Conservation (phyloP, 2,888 invertebrate species). For the Perithous albicinctus region DNA sequence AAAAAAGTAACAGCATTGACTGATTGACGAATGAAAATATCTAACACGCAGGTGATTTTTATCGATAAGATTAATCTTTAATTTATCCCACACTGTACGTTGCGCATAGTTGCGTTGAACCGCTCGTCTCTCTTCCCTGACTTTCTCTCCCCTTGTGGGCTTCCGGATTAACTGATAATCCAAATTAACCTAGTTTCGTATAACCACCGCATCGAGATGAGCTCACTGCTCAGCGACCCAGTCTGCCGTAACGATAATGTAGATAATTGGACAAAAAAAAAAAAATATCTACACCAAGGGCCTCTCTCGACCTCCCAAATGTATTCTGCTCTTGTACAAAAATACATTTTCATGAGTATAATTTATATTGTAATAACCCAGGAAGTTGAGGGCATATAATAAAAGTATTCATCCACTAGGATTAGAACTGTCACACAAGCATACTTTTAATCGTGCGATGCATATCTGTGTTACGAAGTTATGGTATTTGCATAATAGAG, state of each 20-base stretch:
- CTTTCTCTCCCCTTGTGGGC: conserved; percentile 48
- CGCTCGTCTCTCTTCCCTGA: conserved; percentile 47
- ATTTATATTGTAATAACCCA: not conserved
- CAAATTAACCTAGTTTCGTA: conserved; percentile 72
- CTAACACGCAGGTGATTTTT: too few relatives aligned
- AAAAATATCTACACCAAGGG: conserved; percentile 1
- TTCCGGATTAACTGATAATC: conserved; percentile 78
- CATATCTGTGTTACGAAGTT: conserved; percentile 51
- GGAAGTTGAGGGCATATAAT: not conserved
- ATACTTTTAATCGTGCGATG: conserved; percentile 37
- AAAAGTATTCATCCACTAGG: conserved; percentile 1
- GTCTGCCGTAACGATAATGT: conserved; percentile 40
- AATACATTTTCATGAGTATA: conserved; percentile 1
- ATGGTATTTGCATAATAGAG: conserved; percentile 57
- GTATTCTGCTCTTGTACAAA: not conserved
- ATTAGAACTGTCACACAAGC: conserved; percentile 36
- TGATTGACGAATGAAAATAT: conserved; percentile 15
- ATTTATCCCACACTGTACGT: conserved; percentile 5
- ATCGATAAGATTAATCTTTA: not conserved
- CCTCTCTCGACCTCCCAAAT: too few relatives aligned
- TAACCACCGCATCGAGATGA: conserved; percentile 6
- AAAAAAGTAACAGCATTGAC: conserved; percentile 1
- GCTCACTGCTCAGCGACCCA: conserved; percentile 24
- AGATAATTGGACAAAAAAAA: conserved; percentile 35
- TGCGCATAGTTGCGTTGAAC: conserved; percentile 25